phyloP scores from a whole-genome alignment of 2,888 invertebrate genomes.

The Amphiduros pacificus region DNA sequence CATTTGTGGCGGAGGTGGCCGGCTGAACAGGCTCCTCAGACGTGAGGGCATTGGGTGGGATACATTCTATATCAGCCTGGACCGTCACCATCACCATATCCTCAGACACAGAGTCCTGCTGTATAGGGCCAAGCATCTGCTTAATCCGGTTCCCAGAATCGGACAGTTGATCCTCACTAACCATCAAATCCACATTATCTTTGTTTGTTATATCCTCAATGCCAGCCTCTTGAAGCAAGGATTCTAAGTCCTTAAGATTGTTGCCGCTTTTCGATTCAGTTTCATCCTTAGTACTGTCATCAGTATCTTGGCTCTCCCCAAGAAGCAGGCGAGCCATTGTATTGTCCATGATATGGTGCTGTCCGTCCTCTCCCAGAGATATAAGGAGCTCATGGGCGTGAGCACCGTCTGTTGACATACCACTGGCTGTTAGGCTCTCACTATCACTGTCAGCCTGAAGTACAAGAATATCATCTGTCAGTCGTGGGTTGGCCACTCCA shows the following conservation, averaged over 20 bases:
- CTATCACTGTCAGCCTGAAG: too few relatives aligned
- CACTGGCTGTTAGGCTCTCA: too few relatives aligned
- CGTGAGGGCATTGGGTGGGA: not conserved
- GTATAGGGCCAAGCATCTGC: not conserved
- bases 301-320: too few relatives aligned
- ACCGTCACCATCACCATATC: not conserved
- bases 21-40: not conserved
- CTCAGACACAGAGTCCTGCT: not conserved
- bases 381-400: too few relatives aligned
- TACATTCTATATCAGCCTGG: not conserved
- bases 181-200: not conserved
- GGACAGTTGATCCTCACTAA: not conserved
- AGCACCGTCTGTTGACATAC: too few relatives aligned
- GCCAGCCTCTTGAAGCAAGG: not conserved
- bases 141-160: not conserved
- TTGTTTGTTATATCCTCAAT: slow-evolving; percentile 2
- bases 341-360: too few relatives aligned
- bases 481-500: too few relatives aligned
- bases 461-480: too few relatives aligned
- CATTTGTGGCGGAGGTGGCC: not conserved
- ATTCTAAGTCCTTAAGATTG: not conserved
- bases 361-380: too few relatives aligned
- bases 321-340: too few relatives aligned
- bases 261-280: too few relatives aligned
- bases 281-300: too few relatives aligned